Conservation (phyloP, 23 tunicate genomes). For the Aplidium turbinatum region DNA sequence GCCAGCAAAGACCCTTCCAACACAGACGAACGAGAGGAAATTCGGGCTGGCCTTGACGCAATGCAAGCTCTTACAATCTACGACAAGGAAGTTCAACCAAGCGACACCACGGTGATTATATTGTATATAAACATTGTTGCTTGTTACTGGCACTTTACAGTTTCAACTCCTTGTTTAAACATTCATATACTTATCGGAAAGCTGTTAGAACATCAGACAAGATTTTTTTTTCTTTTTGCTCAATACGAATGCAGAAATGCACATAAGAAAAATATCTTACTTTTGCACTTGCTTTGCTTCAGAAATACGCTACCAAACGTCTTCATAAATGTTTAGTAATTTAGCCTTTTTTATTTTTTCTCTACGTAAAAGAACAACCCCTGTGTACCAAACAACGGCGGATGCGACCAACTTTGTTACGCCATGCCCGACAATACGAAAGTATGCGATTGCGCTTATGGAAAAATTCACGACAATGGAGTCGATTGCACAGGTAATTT, state of each 20-base stretch:
- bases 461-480: constrained; percentile 42
- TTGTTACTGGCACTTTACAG: not conserved
- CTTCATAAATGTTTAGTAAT: not conserved
- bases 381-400: constrained; percentile 68
- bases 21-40: constrained; percentile 34
- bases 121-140: not conserved
- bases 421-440: constrained; percentile 65
- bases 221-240: too few relatives aligned
- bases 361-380: constrained; percentile 50
- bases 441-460: constrained; percentile 61
- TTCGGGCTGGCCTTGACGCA: constrained; percentile 47
- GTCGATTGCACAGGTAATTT: constrained; percentile 51
- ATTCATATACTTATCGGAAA: too few relatives aligned
- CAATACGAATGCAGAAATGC: too few relatives aligned
- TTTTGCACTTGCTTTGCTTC: too few relatives aligned
- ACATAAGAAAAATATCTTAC: too few relatives aligned
- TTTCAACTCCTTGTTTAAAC: too few relatives aligned
- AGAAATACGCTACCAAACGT: too few relatives aligned
- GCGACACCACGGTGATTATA: constrained; percentile 23
- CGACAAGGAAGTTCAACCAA: constrained; percentile 52
- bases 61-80: constrained; percentile 58
- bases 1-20: constrained; percentile 68
- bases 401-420: constrained; percentile 78
- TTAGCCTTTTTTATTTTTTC: not conserved
- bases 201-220: too few relatives aligned